Conservation (phyloP, 2,113 vertebrate species). For the Austrofundulus limnaeus region DNA sequence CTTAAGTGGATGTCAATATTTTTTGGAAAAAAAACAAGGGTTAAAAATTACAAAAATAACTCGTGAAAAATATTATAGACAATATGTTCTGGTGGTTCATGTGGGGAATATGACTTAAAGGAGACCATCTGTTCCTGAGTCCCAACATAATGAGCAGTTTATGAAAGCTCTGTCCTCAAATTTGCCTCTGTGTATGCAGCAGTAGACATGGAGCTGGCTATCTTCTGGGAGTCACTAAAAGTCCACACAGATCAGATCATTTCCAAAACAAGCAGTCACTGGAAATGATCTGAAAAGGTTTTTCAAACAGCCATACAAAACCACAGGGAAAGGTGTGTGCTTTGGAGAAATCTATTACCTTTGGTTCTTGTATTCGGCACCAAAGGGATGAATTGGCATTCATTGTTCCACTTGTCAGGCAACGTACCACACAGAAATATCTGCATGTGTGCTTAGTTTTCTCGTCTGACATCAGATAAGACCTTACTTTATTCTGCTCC, state of each 20-base stretch:
- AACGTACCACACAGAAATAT: constrained; percentile 14
- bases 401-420: constrained; percentile 21
- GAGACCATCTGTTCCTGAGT: constrained; percentile 63
- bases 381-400: constrained; percentile 22
- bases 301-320: constrained; percentile 35
- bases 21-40: constrained; percentile 31
- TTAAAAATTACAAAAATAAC: constrained; percentile 49
- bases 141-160: constrained; percentile 58
- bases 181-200: constrained; percentile 45
- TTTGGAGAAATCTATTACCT: constrained; percentile 28
- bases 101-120: constrained; percentile 34
- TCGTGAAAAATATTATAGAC: constrained; percentile 50
- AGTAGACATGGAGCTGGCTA: constrained; percentile 49
- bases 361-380: constrained; percentile 18
- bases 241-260: constrained; percentile 25
- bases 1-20: constrained; percentile 52
- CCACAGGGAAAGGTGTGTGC: constrained; percentile 7
- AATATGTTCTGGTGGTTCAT: constrained; percentile 55
- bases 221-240: constrained; percentile 58
- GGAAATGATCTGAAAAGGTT: constrained; percentile 48
- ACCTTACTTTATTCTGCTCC: constrained; percentile 17
- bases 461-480: constrained; percentile 44
- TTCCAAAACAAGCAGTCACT: constrained; percentile 24
- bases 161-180: constrained; percentile 50
- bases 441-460: constrained; percentile 30